phyloP scores from a whole-genome alignment of 2,113 vertebrate species.

The Arenaria interpres region DNA sequence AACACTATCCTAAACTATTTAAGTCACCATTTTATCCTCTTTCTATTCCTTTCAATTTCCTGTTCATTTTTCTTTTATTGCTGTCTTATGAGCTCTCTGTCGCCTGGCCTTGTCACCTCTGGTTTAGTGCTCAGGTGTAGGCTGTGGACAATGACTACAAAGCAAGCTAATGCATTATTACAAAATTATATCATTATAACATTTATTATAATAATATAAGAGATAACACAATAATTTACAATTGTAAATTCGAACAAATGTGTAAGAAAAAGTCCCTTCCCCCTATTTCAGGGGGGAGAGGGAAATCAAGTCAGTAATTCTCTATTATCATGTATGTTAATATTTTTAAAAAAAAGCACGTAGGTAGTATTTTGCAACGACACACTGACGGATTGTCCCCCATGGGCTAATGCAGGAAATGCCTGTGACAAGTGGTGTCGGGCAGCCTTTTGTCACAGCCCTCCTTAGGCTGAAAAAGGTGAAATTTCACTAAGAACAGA shows the following conservation, averaged over 20 bases:
- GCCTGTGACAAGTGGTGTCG: neutral
- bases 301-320: neutral
- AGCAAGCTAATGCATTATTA: neutral
- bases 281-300: neutral
- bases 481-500: neutral
- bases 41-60: neutral
- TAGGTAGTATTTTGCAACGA: neutral
- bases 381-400: fast-evolving
- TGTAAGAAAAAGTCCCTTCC: neutral
- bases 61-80: neutral
- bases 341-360: fast-evolving
- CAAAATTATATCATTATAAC: neutral
- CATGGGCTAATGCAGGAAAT: neutral
- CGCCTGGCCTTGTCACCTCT: neutral
- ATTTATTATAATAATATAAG: neutral
- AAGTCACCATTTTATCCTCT: neutral
- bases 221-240: neutral
- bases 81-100: neutral
- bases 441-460: neutral
- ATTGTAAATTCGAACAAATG: neutral
- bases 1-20: neutral
- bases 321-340: neutral
- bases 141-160: neutral
- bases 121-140: neutral
- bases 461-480: neutral